Conservation (phyloP, 2,888 invertebrate genomes). For the Microdon myrmicae region DNA sequence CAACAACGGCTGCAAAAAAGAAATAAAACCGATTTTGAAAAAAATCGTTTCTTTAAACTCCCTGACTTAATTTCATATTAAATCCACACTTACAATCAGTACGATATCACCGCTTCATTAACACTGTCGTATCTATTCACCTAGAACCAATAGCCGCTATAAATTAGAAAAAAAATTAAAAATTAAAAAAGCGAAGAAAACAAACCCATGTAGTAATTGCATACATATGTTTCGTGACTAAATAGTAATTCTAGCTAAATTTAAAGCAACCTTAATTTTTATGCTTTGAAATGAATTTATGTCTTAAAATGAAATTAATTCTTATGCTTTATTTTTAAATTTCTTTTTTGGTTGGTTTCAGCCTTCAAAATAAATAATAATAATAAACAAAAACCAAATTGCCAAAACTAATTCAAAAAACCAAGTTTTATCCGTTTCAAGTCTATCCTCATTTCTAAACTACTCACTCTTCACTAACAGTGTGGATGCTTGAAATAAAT, state of each 20-base stretch:
- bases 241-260: constrained; percentile 15
- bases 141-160: constrained; percentile 40
- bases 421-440: constrained; percentile 41
- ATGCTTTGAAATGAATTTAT: constrained; percentile 7
- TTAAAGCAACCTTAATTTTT: too few relatives aligned
- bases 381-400: constrained; percentile 24
- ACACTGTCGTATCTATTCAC: too few relatives aligned
- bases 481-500: too few relatives aligned
- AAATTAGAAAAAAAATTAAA: constrained; percentile 5
- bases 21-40: too few relatives aligned
- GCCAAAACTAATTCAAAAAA: constrained; percentile 42
- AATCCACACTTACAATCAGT: too few relatives aligned
- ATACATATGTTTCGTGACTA: constrained; percentile 22
- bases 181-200: too few relatives aligned
- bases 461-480: constrained; percentile 36
- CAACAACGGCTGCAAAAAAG: too few relatives aligned
- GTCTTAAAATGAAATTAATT: constrained; percentile 34
- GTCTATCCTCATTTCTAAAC: constrained; percentile 16
- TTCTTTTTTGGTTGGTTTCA: constrained; percentile 50
- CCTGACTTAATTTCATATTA: too few relatives aligned
- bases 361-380: constrained; percentile 43
- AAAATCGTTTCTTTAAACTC: too few relatives aligned
- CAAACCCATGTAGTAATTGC: constrained; percentile 20
- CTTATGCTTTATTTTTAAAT: constrained; percentile 51
- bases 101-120: too few relatives aligned